Base-by-base conservation (phyloP, 2,888 invertebrate species). In the Orthosia gothica region DNA sequence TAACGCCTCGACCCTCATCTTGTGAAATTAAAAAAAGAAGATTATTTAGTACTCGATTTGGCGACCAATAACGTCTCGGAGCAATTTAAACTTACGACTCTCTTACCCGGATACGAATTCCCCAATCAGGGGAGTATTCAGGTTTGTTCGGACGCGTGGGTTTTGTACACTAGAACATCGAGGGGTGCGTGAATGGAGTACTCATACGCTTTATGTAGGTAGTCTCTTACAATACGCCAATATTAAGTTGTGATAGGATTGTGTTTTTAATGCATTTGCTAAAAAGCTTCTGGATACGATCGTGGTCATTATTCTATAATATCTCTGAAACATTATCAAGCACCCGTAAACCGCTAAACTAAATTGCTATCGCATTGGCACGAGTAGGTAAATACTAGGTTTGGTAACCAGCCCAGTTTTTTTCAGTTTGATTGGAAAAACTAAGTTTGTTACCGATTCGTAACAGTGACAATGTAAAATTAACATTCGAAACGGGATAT, bases 81-180 rank as follows among this genome's bases (percentile, higher is more conserved):
- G 65, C 71, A 82, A 76, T 85, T 80, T 81, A 79, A 87, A 82
- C 82, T 83, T 85, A 75, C 63, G 67, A 77, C 49, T 76, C 74
- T 79, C 58, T 74, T 69, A 88, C 87, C 89, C 91, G 91, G 90
- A 91, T 86, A 81, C 89, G 81, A 88, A 88, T 89, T 86, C 87
- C 86, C 91, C 89, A 88, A 90, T 90, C 89, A 90, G 83, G 80
- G 81, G 74, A 82, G 83, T 74, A 89, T 87, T 89, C 85, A 84
- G 81, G 83, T 82, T 82, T 83, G 73, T 81, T 86, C 65, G 87
- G 64, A 77, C 81, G 84, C 84, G 82, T 83, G 78, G 86, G 88
- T 85, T 88, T 87, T 90, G 87, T 92, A 90, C 90, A 92, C 92
- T 59, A 54, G 50, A 63, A 49, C 69, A 62, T 32, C 9, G 79